phyloP scores from a whole-genome alignment of 2,797 vertebrate species.

The Perodicticus potto region DNA sequence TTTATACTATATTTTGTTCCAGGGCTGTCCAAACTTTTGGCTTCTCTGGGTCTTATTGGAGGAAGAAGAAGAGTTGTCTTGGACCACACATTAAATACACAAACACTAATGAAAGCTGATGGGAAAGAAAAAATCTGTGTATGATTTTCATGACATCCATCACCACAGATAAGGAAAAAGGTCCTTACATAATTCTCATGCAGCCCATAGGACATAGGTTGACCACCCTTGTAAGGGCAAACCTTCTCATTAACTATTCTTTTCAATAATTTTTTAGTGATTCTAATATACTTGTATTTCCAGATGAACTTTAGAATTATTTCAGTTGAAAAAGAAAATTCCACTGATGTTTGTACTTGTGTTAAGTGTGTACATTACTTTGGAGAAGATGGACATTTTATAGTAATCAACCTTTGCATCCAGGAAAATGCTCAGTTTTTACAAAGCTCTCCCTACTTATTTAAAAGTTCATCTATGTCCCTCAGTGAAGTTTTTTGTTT shows the following conservation, averaged over 20 bases:
- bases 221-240: not conserved
- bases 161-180: too few relatives aligned
- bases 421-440: not conserved
- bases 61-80: too few relatives aligned
- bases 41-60: too few relatives aligned
- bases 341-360: not conserved
- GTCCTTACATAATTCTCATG: too few relatives aligned
- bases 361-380: conserved; percentile 10
- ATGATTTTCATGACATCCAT: too few relatives aligned
- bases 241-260: conserved; percentile 15
- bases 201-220: too few relatives aligned
- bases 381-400: not conserved
- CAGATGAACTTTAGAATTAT: conserved; percentile 20
- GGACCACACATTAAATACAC: too few relatives aligned
- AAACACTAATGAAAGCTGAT: too few relatives aligned
- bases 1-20: conserved; percentile 13
- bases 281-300: conserved; percentile 22
- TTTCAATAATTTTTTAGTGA: not conserved
- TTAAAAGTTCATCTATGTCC: not conserved
- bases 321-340: conserved; percentile 34
- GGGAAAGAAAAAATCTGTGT: too few relatives aligned
- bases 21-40: too few relatives aligned
- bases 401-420: not conserved
- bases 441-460: not conserved
- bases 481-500: not conserved